phyloP scores from a whole-genome alignment of 1,140 invertebrate genomes.

The Leptonema lineaticorne region DNA sequence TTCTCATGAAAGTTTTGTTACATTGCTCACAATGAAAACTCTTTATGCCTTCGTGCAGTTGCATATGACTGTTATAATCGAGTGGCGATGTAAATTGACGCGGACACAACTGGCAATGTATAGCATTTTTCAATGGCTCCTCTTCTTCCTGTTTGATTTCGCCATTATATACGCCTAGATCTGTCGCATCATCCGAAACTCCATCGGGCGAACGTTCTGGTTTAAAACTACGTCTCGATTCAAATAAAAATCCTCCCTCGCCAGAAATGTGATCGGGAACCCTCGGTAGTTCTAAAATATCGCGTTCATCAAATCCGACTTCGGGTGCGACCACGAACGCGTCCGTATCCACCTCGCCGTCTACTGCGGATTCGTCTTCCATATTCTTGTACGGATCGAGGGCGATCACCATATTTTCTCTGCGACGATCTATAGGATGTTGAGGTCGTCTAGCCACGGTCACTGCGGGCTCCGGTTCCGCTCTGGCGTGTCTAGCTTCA shows the following conservation, averaged over 20 bases:
- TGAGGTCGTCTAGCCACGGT: conserved; percentile 41
- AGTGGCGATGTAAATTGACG: conserved; percentile 56
- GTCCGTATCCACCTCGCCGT: not conserved
- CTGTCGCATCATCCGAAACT: conserved; percentile 13
- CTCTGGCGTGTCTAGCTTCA: conserved; percentile 56
- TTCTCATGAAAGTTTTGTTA: conserved; percentile 63
- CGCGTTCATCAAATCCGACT: conserved; percentile 6
- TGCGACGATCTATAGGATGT: too few species aligned
- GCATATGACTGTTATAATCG: conserved; percentile 54
- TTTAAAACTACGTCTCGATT: conserved; percentile 40
- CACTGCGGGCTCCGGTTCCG: conserved; percentile 24
- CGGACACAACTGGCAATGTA: conserved; percentile 56
- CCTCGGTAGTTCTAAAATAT: conserved; percentile 50
- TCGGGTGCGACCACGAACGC: not conserved
- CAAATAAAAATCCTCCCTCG: conserved; percentile 50
- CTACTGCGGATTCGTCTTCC: conserved; percentile 33
- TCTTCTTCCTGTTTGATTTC: conserved; percentile 3
- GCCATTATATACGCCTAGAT: conserved; percentile 5
- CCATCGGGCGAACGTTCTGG: conserved; percentile 2
- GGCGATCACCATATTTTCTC: conserved; percentile 60
- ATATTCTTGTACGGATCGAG: conserved; percentile 58
- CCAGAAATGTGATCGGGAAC: conserved; percentile 57
- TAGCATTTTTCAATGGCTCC: conserved; percentile 48
- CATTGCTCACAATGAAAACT: conserved; percentile 61
- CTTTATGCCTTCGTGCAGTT: conserved; percentile 51